These are phyloP conservation scores for Raja brachyura DNA, from an alignment of 2,113 vertebrate species.

Conservation along the genomic window DNA sequence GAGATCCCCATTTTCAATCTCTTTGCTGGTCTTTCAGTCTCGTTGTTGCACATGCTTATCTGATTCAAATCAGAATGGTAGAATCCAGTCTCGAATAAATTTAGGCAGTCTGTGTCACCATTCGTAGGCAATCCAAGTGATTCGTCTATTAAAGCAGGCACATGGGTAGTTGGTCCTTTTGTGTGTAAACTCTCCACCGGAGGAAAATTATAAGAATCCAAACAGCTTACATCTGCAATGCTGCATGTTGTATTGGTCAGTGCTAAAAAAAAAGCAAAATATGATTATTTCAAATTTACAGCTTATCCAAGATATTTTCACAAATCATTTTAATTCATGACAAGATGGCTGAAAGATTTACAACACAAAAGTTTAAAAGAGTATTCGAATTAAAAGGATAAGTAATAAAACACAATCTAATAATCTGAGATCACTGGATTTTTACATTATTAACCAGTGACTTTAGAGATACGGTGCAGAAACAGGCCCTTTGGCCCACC, in stretches of 20 bases:
- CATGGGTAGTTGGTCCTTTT: slow-evolving; percentile 74
- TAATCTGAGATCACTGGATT: neutral
- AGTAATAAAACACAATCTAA: neutral
- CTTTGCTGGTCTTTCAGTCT: slow-evolving; percentile 82
- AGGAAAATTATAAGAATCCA: slow-evolving; percentile 77
- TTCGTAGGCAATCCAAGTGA: slow-evolving; percentile 75
- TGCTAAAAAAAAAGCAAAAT: slow-evolving; percentile 57
- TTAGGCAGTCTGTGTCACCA: slow-evolving; percentile 85
- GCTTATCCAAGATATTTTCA: neutral
- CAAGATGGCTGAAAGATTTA: neutral
- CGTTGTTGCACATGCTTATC: slow-evolving; percentile 75
- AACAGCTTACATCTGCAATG: slow-evolving; percentile 70
- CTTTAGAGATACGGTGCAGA: too few relatives aligned
- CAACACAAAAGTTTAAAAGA: neutral
- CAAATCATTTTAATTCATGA: neutral
- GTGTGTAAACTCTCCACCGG: slow-evolving; percentile 72
- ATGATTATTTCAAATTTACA: neutral
- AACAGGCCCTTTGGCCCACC: too few relatives aligned
- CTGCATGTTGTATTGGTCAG: slow-evolving; percentile 82
- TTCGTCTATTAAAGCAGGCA: slow-evolving; percentile 74
- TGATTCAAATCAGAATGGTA: slow-evolving; percentile 84
- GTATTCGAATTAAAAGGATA: neutral
- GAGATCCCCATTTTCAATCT: slow-evolving; percentile 88
- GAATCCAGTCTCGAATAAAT: slow-evolving; percentile 92
- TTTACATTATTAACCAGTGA: neutral